Base-by-base conservation (phyloP, 2,888 invertebrate genomes). In the Priocnemis perturbator region DNA sequence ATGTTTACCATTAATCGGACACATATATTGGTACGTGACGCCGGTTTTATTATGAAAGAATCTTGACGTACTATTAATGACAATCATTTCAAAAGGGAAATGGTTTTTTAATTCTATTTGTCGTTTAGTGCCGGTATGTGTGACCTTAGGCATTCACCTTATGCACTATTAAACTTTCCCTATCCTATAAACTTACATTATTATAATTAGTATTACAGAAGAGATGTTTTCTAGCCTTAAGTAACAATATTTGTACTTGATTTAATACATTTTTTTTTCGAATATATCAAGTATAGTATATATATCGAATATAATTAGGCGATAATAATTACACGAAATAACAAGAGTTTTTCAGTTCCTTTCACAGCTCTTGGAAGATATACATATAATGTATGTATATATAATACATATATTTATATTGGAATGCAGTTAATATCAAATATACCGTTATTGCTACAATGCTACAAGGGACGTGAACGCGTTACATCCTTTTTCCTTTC, bases 211-310 rank as follows among this genome's bases (percentile, higher is more conserved):
- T 71, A 60, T 70, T 67, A 73, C 67, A 60, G 70, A 68, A 75
- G 74, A 62, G 30, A 61, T 71, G 66, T 60, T 23, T 63, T 68
- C 58, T 71, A 76, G 45, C 14, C 68, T 67, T 73, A 71, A 67
- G 69, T 66, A 73, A 74, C 58, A 72, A 64, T 80, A 70, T 84
- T 84, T 84, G 84, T 84, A 84, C 83, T 84, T 75, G 75, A 77
- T 73, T 76, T 77, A 74, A 74, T 77, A 79, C 69, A 73, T 75
- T 67, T 59, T 68, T 79, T 76, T 65, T 76, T 74, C 60, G 55
- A 67, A 78, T 73, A 65, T 67, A 71, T 75, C 60, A 60, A 79
- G 67, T 79, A 79, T 71, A 75, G 37, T 47, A 64, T 71, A 63
- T 66, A 52, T 52, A 20, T 71, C 69, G 52, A 19, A 37, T 57